Conservation (phyloP, 2,113 vertebrate genomes). For the Silurus glanis region DNA sequence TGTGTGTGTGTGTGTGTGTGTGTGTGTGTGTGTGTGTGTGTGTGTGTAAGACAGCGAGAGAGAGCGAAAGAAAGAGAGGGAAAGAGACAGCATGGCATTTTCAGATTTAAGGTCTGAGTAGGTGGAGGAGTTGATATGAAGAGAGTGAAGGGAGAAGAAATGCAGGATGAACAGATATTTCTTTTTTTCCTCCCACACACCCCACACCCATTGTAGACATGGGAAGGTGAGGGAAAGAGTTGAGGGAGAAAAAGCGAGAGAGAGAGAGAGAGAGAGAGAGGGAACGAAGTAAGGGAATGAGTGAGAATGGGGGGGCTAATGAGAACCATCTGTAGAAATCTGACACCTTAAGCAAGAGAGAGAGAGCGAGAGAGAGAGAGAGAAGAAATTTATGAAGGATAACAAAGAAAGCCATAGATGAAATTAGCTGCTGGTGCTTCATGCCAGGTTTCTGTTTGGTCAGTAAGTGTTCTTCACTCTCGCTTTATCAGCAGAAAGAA, state of each 20-base stretch:
- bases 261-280: constrained; percentile 17
- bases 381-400: constrained; percentile 53
- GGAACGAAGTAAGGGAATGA: constrained; percentile 29
- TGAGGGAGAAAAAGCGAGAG: constrained; percentile 5
- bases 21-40: not conserved
- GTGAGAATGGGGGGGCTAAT: constrained; percentile 65
- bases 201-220: constrained; percentile 53
- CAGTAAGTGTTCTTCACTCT: constrained; percentile 17
- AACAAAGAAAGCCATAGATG: constrained; percentile 71
- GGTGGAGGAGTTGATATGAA: constrained; percentile 23
- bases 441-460: constrained; percentile 26
- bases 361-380: constrained; percentile 33
- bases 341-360: constrained; percentile 66
- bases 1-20: not conserved
- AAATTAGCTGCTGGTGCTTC: constrained; percentile 50
- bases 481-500: not conserved
- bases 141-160: constrained; percentile 15
- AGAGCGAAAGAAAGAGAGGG: not conserved
- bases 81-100: constrained; percentile 12
- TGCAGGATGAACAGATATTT: constrained; percentile 4
- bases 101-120: not conserved
- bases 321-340: constrained; percentile 79
- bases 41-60: not conserved
- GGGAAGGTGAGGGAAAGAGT: constrained; percentile 68
- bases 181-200: not conserved